Evolutionary conservation across 1,140 invertebrate genomes (phyloP).

Genomic region (Ganaspis sp.): DNA sequence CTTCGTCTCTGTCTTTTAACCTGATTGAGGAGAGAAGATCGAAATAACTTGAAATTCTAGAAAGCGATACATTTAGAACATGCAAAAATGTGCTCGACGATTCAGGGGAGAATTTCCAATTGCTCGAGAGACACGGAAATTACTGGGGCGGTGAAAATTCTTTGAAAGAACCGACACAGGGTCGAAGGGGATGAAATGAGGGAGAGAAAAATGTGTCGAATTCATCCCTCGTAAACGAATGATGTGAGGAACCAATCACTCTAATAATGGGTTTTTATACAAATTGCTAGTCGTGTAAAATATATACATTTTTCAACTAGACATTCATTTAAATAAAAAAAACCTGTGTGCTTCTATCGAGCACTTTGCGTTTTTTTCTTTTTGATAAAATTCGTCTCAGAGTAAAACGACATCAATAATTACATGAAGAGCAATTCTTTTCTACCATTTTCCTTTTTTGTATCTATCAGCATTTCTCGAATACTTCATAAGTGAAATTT

Average conservation of each 20-base stretch:
- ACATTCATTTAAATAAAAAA: not conserved
- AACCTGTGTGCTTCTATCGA: not conserved
- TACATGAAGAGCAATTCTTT: not conserved
- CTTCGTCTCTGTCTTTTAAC: conserved; percentile 1
- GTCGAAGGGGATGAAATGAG: not conserved
- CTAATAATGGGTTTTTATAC: conserved; percentile 16
- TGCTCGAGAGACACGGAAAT: not conserved
- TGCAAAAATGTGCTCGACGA: not conserved
- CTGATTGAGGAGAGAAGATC: not conserved
- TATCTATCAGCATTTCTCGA: no score
- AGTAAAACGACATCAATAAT: not conserved
- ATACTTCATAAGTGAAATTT: no score
- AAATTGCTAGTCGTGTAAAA: not conserved
- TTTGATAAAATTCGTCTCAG: not conserved
- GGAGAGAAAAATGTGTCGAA: conserved; percentile 8
- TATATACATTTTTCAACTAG: not conserved
- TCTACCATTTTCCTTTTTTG: not conserved
- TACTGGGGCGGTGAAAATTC: conserved; percentile 11
- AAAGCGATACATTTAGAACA: conserved; percentile 8
- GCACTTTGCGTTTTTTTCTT: not conserved
- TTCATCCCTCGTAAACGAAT: not conserved
- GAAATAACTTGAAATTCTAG: not conserved
- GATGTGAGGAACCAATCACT: not conserved
- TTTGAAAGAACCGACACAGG: not conserved
- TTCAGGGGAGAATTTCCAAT: conserved; percentile 7